These are phyloP conservation scores for Adelognathus sp. DNA, from an alignment of 2,888 invertebrate species.

Conservation along the genomic window DNA sequence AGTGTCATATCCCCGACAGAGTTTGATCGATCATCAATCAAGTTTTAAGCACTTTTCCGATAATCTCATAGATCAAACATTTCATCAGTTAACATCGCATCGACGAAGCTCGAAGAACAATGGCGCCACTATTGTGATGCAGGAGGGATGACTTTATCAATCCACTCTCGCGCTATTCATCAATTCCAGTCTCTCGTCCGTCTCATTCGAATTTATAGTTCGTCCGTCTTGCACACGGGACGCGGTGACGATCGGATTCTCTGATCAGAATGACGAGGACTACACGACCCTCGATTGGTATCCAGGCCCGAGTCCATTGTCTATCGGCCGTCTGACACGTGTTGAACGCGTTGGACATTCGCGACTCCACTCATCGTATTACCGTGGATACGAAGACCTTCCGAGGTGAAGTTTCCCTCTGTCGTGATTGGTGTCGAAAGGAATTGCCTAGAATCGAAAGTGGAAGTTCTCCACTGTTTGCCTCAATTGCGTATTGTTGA, in stretches of 20 bases:
- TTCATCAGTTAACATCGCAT: conserved; percentile 7
- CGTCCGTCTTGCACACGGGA: background rate
- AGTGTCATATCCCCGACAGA: background rate
- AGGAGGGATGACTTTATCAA: conserved; percentile 1
- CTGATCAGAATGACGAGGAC: background rate
- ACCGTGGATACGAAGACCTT: background rate
- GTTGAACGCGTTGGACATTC: conserved; percentile 19
- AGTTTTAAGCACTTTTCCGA: conserved; percentile 21
- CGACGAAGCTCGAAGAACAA: conserved; percentile 20
- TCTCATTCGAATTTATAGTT: conserved; percentile 1
- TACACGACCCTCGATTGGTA: conserved; percentile 5
- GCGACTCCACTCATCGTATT: background rate
- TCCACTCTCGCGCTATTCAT: background rate
- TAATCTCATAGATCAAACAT: conserved; percentile 24
- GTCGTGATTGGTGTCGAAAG: background rate
- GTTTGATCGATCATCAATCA: conserved; percentile 26
- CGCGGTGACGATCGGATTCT: conserved; percentile 19
- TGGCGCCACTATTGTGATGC: background rate
- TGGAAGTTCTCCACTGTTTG: background rate
- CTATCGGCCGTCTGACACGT: conserved; percentile 4
- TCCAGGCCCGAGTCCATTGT: background rate
- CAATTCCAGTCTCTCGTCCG: background rate
- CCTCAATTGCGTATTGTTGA: background rate
- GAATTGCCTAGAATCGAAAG: background rate
- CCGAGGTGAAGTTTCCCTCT: background rate